A percentile compares a stretch with the other conserved stretches of the same genome.
Evolutionary conservation across 2,888 invertebrate species (phyloP).

Genomic region (Neoaliturus tenellus): DNA sequence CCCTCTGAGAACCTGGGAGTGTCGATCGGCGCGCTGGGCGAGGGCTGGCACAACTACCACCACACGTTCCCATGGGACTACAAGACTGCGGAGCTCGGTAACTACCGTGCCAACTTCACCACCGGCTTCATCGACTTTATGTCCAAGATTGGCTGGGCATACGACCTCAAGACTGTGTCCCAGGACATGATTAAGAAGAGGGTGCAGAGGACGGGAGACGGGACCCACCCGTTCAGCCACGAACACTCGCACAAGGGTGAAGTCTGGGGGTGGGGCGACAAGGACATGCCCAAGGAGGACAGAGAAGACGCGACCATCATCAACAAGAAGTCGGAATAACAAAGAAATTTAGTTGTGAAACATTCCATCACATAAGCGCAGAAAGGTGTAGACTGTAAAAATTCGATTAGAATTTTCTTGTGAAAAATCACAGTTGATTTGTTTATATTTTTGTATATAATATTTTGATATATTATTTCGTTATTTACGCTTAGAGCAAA

Average conservation of each 20-base stretch:
- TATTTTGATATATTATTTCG: constrained; percentile 43
- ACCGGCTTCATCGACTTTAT: constrained; percentile 75
- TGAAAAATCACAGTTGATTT: constrained; percentile 6
- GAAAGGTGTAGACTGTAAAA: neutral
- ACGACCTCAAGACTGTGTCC: constrained; percentile 89
- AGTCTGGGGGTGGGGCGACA: constrained; percentile 89
- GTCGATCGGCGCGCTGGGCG: constrained; percentile 67
- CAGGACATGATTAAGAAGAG: constrained; percentile 82
- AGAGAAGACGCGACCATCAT: constrained; percentile 64
- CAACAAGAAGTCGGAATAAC: constrained; percentile 62
- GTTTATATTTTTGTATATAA: constrained; percentile 25
- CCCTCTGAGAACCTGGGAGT: constrained; percentile 67
- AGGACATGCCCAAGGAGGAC: constrained; percentile 73
- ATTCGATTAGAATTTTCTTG: neutral
- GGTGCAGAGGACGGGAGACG: constrained; percentile 85
- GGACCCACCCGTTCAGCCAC: constrained; percentile 72
- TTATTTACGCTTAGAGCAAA: neutral
- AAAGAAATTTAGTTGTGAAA: too few species aligned
- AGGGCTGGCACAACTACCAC: constrained; percentile 77
- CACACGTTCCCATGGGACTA: constrained; percentile 75
- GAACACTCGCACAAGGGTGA: constrained; percentile 76
- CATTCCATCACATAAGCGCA: constrained; percentile 23
- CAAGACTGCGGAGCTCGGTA: constrained; percentile 68
- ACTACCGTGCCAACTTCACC: constrained; percentile 67
- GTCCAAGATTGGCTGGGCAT: constrained; percentile 86